These are phyloP conservation scores for Enteromius fasciolatus DNA, from an alignment of 2,797 vertebrate genomes.

Conservation along the genomic window DNA sequence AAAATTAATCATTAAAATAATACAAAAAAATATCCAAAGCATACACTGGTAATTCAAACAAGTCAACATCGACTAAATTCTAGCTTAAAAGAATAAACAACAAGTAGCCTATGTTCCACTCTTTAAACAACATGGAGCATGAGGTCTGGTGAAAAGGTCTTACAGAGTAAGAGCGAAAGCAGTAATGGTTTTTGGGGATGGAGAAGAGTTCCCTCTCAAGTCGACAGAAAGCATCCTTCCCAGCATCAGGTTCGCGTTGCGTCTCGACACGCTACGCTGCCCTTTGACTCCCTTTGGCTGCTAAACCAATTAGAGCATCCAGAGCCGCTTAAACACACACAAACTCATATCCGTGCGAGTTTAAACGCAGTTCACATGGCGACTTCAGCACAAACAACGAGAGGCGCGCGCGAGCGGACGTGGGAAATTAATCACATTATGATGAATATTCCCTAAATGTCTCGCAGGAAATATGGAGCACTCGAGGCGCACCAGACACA, in stretches of 20 bases:
- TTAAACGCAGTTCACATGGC: slow-evolving; percentile 51
- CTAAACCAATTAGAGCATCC: slow-evolving; percentile 84
- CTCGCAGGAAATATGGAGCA: slow-evolving; percentile 73
- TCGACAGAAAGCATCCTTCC: slow-evolving; percentile 63
- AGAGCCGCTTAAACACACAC: slow-evolving; percentile 74
- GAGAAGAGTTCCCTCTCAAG: slow-evolving; percentile 62
- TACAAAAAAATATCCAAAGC: too few species aligned
- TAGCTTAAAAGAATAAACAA: neutral
- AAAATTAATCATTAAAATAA: neutral
- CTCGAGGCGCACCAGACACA: slow-evolving; percentile 69
- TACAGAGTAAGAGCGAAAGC: neutral
- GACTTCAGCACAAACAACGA: slow-evolving; percentile 29
- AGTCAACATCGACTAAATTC: neutral
- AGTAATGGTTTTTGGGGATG: slow-evolving; percentile 14
- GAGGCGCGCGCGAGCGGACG: slow-evolving; percentile 29
- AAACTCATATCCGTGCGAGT: slow-evolving; percentile 36
- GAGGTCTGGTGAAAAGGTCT: neutral
- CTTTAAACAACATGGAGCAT: neutral
- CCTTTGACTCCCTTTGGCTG: slow-evolving; percentile 78
- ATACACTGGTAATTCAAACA: neutral
- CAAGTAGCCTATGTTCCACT: neutral
- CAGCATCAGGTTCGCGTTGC: slow-evolving; percentile 83
- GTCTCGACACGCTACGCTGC: slow-evolving; percentile 76
- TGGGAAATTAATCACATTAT: slow-evolving; percentile 73
- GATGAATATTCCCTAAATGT: slow-evolving; percentile 63